A percentile compares a stretch with the other conserved stretches of the same genome.
Conservation (phyloP, 2,113 vertebrate species). For the Columba livia region DNA sequence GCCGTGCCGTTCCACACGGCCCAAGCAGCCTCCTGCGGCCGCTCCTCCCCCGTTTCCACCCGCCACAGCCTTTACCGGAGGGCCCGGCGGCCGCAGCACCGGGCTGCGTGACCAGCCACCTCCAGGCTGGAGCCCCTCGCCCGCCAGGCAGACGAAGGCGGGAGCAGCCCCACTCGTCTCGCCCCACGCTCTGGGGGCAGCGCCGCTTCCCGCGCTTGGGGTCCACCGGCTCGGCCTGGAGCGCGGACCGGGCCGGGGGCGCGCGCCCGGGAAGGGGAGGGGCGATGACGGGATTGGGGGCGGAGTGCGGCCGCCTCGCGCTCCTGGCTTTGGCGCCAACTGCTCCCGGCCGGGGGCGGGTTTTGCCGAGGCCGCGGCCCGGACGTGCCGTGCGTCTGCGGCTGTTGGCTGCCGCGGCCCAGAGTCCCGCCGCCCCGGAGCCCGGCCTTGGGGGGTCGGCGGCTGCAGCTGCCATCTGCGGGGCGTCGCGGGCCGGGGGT, state of each 20-base stretch:
- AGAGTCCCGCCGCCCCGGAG: not conserved
- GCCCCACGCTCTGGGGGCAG: too few relatives aligned
- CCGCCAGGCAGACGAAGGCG: not conserved
- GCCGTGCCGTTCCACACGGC: accelerated
- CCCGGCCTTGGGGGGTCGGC: not conserved
- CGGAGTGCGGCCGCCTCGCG: not conserved
- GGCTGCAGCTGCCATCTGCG: not conserved
- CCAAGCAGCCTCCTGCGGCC: not conserved
- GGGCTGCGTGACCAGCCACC: not conserved
- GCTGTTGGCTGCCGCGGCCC: not conserved
- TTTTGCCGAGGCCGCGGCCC: accelerated
- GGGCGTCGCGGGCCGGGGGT: not conserved
- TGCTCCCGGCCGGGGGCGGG: not conserved
- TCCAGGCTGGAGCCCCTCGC: too few relatives aligned
- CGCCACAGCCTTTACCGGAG: not conserved
- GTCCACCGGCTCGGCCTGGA: not conserved
- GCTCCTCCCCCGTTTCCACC: not conserved
- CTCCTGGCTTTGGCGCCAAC: constrained; percentile 47
- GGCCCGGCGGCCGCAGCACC: not conserved
- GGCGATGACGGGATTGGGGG: not conserved
- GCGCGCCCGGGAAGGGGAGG: not conserved
- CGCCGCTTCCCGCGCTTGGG: not conserved
- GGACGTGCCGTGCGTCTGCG: not conserved
- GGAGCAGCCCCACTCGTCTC: not conserved
- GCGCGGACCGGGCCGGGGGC: too few relatives aligned